Evolutionary conservation across 2,888 invertebrate species (phyloP), one percentile per base, ranked within the genome.

Genomic region (Furcula furcula): DNA sequence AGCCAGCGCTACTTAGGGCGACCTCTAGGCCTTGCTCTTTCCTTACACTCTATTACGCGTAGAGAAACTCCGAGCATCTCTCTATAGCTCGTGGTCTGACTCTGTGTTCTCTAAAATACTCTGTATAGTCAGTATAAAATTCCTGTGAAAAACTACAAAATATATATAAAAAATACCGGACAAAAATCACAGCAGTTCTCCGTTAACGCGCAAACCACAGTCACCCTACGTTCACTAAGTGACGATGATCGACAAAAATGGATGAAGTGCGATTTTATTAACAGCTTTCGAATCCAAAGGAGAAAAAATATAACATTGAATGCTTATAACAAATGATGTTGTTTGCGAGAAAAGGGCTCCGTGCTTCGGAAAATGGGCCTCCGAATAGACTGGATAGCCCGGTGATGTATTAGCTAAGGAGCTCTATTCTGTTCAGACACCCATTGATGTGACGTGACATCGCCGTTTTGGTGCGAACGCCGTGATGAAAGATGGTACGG

Each of bases 171-270:
- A n/a, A n/a, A n/a, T n/a, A n/a, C n/a, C n/a, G n/a, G n/a, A n/a
- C n/a, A n/a, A n/a, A n/a, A n/a, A n/a, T n/a, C n/a, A n/a, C n/a
- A n/a, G n/a, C n/a, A n/a, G n/a, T n/a, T n/a, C n/a, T n/a, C n/a
- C n/a, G 15, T 10, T 1, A 11, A 6, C 29, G 5, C 14, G 3
- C 2, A 35, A 40, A 28, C 2, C 53, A 47, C 42, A 38, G 65
- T 13, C 73, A 70, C 79, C 66, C 59, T 41, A 55, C 59, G 50
- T 61, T 72, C 68, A 71, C 74, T 87, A 88, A 87, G 88, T 87
- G 87, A 87, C 84, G 85, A 81, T 88, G 88, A 88, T 88, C 87
- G 79, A 86, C 87, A 84, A 87, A 88, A 87, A 83, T 65, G 79
- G 72, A 85, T 86, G 83, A 80, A 86, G 82, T 82, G 86, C 84